These are phyloP conservation scores for Patiria miniata DNA, from an alignment of 35 echinoderm and acorn worm genomes.

Conservation along the genomic window DNA sequence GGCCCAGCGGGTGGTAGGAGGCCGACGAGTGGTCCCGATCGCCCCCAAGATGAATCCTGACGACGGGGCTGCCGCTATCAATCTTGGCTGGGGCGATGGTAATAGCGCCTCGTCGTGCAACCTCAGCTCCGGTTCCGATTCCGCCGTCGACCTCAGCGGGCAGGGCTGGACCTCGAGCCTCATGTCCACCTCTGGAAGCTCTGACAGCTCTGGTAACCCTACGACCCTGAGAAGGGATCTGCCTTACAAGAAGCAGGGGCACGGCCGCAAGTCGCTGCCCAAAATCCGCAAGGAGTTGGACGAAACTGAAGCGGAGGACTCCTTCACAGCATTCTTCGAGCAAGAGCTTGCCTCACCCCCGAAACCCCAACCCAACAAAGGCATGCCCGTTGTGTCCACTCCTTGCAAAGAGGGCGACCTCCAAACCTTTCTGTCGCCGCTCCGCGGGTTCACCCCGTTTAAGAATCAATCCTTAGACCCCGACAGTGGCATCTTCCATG, in stretches of 20 bases:
- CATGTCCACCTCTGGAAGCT: background rate
- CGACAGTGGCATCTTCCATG: conserved; percentile 22
- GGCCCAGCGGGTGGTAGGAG: background rate
- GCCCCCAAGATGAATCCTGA: conserved; percentile 4
- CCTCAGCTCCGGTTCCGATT: background rate
- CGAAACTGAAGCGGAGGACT: background rate
- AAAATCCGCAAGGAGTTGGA: background rate
- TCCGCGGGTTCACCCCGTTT: conserved; percentile 48
- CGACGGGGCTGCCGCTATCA: background rate
- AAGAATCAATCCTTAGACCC: background rate
- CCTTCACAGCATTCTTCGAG: background rate
- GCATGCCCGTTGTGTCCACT: conserved; percentile 1
- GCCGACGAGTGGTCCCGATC: conserved; percentile 3
- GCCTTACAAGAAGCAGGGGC: background rate
- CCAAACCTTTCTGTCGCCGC: conserved; percentile 54
- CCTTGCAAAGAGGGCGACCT: background rate
- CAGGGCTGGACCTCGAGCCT: background rate
- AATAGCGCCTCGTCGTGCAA: background rate
- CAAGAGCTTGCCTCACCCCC: conserved; percentile 9
- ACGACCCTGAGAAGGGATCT: background rate
- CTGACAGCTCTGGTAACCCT: no score
- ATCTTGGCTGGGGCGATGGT: background rate
- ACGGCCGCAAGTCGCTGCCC: background rate
- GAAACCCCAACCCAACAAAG: background rate
- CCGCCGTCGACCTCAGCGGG: background rate